A percentile compares a stretch with the other conserved stretches of the same genome.
Conservation (phyloP, 1,140 invertebrate genomes). For the Drosophila leontia region DNA sequence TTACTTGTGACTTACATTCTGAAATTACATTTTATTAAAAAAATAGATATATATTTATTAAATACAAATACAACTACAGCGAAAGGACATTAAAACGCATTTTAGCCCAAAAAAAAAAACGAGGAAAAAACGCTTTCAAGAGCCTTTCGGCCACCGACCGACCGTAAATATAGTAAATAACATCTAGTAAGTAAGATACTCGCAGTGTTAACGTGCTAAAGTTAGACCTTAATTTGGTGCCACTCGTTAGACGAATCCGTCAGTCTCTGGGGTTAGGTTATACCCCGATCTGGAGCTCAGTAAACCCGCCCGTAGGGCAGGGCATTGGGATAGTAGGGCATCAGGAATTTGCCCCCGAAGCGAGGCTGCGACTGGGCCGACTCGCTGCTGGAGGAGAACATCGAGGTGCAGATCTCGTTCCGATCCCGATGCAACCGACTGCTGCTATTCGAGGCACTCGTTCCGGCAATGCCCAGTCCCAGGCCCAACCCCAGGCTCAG, state of each 20-base stretch:
- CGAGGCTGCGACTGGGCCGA: slow-evolving; percentile 78
- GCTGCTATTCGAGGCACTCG: slow-evolving; percentile 71
- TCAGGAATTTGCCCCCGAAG: slow-evolving; percentile 80
- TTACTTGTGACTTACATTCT: slow-evolving; percentile 3
- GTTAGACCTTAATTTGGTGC: slow-evolving; percentile 67
- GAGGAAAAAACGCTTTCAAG: slow-evolving; percentile 63
- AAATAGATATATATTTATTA: background rate
- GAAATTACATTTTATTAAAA: slow-evolving; percentile 7
- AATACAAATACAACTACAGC: slow-evolving; percentile 20
- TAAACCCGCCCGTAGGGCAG: slow-evolving; percentile 84
- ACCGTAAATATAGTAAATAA: slow-evolving; percentile 11
- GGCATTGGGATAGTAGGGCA: slow-evolving; percentile 81
- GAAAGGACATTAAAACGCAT: slow-evolving; percentile 71
- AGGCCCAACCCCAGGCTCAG: slow-evolving; percentile 38
- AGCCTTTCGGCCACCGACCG: slow-evolving; percentile 44
- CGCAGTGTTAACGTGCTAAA: slow-evolving; percentile 27
- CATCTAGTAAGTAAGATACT: slow-evolving; percentile 11
- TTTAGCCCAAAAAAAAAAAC: slow-evolving; percentile 22
- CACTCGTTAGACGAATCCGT: slow-evolving; percentile 76
- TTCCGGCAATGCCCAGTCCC: slow-evolving; percentile 30
- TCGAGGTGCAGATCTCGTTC: slow-evolving; percentile 79
- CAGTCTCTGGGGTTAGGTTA: slow-evolving; percentile 60
- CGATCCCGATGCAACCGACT: slow-evolving; percentile 63
- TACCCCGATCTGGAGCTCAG: slow-evolving; percentile 28
- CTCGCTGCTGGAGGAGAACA: slow-evolving; percentile 84